These are phyloP conservation scores for Gymnarchus niloticus DNA, from an alignment of 2,113 vertebrate species.

Conservation along the genomic window DNA sequence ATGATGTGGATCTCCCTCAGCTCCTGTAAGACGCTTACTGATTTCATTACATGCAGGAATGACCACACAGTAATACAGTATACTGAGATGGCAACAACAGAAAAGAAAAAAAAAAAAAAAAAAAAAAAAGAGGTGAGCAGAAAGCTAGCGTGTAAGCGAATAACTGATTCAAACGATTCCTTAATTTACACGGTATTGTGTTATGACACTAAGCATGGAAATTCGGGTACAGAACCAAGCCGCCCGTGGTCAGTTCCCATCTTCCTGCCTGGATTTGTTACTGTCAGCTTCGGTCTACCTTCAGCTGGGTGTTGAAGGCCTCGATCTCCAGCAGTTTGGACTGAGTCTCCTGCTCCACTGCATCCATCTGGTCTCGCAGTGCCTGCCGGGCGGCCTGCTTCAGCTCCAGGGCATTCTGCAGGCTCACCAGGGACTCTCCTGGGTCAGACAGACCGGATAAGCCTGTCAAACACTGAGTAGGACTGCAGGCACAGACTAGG, in stretches of 20 bases:
- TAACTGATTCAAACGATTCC: no score
- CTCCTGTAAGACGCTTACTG: slow-evolving; percentile 65
- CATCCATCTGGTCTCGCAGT: slow-evolving; percentile 85
- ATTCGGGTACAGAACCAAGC: not conserved
- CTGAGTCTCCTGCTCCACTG: slow-evolving; percentile 89
- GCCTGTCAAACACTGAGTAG: not conserved
- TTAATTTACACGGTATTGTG: no score
- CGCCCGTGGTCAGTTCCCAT: not conserved
- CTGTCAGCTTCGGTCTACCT: slow-evolving; percentile 69
- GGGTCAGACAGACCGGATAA: not conserved
- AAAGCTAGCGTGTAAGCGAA: no score
- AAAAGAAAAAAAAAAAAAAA: no score
- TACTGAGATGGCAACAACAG: no score
- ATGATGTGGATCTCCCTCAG: slow-evolving; percentile 89
- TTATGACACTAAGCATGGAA: no score
- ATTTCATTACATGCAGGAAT: not conserved
- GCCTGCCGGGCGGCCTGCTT: slow-evolving; percentile 84
- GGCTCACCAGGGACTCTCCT: slow-evolving; percentile 87
- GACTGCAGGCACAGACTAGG: not conserved
- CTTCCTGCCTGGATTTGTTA: not conserved
- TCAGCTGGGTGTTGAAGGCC: slow-evolving; percentile 92
- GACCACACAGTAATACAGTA: not conserved
- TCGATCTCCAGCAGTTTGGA: slow-evolving; percentile 95
- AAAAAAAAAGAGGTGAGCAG: no score
- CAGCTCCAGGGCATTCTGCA: slow-evolving; percentile 86